These are phyloP conservation scores for Staurois parvus DNA, from an alignment of 2,797 vertebrate genomes.

Conservation along the genomic window DNA sequence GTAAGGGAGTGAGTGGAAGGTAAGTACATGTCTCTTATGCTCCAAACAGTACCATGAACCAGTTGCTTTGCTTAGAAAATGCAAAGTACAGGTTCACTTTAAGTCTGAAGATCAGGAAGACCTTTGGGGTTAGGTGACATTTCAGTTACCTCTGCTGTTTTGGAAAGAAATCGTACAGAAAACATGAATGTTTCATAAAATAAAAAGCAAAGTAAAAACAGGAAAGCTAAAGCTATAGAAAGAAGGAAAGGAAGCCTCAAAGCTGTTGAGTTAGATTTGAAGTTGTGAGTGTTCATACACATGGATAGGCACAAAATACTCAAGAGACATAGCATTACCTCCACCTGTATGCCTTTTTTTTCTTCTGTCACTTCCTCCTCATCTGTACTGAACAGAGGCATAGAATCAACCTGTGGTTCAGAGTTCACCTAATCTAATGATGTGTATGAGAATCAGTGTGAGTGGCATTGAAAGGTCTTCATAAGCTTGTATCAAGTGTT, in stretches of 20 bases:
- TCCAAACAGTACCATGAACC: background rate
- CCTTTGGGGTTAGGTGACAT: background rate
- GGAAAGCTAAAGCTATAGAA: constrained; percentile 49
- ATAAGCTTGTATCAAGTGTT: constrained; percentile 58
- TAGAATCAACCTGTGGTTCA: constrained; percentile 70
- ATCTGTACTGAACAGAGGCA: constrained; percentile 61
- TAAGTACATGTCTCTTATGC: too few relatives aligned
- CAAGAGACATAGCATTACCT: constrained; percentile 71
- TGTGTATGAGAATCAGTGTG: constrained; percentile 66
- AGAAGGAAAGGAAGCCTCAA: constrained; percentile 74
- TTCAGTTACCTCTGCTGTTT: background rate
- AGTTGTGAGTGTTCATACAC: constrained; percentile 71
- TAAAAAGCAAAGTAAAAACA: constrained; percentile 46
- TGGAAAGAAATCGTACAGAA: constrained; percentile 34
- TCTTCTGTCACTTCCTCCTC: constrained; percentile 46
- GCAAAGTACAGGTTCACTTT: too few relatives aligned
- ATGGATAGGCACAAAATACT: constrained; percentile 71
- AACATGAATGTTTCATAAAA: constrained; percentile 74
- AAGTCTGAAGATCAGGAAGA: background rate
- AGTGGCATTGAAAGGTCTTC: constrained; percentile 70
- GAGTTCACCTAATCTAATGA: constrained; percentile 75
- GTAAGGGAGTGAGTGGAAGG: too few relatives aligned
- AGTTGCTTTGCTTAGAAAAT: background rate
- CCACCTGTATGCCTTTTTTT: constrained; percentile 63
- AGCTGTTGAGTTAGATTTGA: constrained; percentile 73